These are phyloP conservation scores for Cherax destructor DNA, from an alignment of 1,140 invertebrate species.

Conservation along the genomic window DNA sequence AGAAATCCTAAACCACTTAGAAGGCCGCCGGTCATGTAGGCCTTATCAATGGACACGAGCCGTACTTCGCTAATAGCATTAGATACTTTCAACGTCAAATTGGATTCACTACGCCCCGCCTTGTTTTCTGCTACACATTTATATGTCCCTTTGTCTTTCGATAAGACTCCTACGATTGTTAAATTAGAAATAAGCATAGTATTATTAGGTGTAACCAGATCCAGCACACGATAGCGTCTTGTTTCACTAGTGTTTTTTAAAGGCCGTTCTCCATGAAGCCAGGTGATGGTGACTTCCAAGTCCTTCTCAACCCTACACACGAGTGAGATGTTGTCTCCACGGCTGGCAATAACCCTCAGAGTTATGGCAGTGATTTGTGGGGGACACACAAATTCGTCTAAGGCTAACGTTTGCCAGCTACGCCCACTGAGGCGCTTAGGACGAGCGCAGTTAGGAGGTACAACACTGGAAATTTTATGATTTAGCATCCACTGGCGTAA, in stretches of 20 bases:
- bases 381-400: conserved; percentile 87
- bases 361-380: conserved; percentile 76
- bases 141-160: conserved; percentile 84
- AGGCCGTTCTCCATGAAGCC: conserved; percentile 77
- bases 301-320: conserved; percentile 83
- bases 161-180: conserved; percentile 82
- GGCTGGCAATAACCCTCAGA: conserved; percentile 73
- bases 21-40: conserved; percentile 53
- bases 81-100: conserved; percentile 82
- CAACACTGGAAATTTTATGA: conserved; percentile 84
- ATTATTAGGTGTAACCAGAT: conserved; percentile 57
- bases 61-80: conserved; percentile 47
- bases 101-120: conserved; percentile 83
- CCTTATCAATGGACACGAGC: conserved; percentile 25
- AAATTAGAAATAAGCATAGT: conserved; percentile 77
- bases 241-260: conserved; percentile 76
- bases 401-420: conserved; percentile 84
- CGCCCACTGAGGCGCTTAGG: conserved; percentile 80
- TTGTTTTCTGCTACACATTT: conserved; percentile 86
- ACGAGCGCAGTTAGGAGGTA: conserved; percentile 82
- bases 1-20: conserved; percentile 41
- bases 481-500: conserved; percentile 86
- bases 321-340: conserved; percentile 84
- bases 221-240: conserved; percentile 54
- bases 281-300: conserved; percentile 81